Evolutionary conservation across 2,888 invertebrate species (phyloP).

Genomic region (Agapostemon virescens): DNA sequence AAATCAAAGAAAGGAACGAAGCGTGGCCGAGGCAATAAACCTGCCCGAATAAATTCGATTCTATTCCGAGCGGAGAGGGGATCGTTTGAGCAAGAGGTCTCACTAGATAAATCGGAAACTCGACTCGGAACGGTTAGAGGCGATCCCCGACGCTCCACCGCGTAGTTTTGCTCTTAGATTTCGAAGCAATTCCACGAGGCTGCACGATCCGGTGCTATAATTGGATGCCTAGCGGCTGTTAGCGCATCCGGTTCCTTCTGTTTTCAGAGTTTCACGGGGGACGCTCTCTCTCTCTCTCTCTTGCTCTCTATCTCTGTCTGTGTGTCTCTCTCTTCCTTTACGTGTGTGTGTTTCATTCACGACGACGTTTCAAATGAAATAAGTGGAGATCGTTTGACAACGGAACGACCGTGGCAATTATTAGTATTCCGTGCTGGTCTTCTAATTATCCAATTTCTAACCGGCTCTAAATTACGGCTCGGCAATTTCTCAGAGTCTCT

Average conservation of each 20-base stretch:
- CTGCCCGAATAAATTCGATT: not conserved
- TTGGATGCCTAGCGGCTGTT: conserved; percentile 39
- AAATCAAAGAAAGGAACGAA: not conserved
- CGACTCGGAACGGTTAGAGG: conserved; percentile 21
- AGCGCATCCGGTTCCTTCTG: conserved; percentile 17
- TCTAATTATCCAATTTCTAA: not conserved
- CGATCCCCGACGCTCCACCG: conserved; percentile 21
- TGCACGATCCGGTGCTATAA: conserved; percentile 36
- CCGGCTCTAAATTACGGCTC: not conserved
- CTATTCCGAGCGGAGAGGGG: not conserved
- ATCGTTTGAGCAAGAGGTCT: conserved; percentile 25
- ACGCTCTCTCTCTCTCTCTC: not conserved
- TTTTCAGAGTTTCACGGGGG: conserved; percentile 10
- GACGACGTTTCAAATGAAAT: not conserved
- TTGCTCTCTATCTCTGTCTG: not conserved
- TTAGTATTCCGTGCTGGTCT: not conserved
- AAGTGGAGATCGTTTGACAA: conserved; percentile 12
- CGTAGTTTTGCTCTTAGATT: conserved; percentile 35
- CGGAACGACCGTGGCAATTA: not conserved
- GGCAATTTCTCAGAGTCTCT: not conserved
- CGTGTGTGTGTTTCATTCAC: too few species aligned
- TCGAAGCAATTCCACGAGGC: conserved; percentile 20
- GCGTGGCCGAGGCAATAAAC: conserved; percentile 4
- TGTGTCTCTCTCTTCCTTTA: too few species aligned
- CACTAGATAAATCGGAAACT: conserved; percentile 36